A percentile compares a stretch with the other conserved stretches of the same genome.
phyloP scores from a whole-genome alignment of 2,113 vertebrate species.

The Pachyramphus minor region DNA sequence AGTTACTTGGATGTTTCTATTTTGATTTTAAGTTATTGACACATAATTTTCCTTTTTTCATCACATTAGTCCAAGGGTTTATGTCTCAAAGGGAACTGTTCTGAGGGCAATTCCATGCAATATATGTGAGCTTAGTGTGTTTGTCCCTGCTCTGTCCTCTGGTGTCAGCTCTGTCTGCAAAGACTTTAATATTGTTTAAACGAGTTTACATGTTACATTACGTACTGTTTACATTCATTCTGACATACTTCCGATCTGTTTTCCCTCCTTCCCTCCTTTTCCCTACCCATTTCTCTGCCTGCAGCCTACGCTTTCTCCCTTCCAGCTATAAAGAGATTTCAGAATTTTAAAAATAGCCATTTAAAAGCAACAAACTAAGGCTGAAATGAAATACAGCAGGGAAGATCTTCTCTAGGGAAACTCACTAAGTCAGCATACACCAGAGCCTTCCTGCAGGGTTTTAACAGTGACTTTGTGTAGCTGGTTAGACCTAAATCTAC shows the following conservation, averaged over 20 bases:
- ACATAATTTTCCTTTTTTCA: background rate
- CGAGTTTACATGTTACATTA: background rate
- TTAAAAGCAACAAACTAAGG: constrained; percentile 30
- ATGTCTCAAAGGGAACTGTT: background rate
- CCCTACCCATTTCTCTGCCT: background rate
- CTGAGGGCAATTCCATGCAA: background rate
- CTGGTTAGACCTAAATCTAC: background rate
- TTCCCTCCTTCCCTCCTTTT: background rate
- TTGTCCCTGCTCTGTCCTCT: background rate
- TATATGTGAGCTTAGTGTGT: accelerated
- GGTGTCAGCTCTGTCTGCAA: background rate
- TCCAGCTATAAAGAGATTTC: constrained; percentile 16
- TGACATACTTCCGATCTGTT: background rate
- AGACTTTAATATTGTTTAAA: background rate
- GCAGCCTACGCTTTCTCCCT: constrained; percentile 39
- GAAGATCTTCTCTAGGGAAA: constrained; percentile 3
- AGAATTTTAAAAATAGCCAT: constrained; percentile 35
- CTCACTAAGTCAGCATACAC: background rate
- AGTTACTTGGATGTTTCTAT: background rate
- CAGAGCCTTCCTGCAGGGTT: background rate
- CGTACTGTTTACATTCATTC: background rate
- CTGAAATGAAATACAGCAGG: background rate
- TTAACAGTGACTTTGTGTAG: background rate
- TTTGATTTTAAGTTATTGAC: background rate
- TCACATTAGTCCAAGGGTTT: background rate